Evolutionary conservation across 2,113 vertebrate genomes (phyloP).

Genomic region (Merops nubicus): DNA sequence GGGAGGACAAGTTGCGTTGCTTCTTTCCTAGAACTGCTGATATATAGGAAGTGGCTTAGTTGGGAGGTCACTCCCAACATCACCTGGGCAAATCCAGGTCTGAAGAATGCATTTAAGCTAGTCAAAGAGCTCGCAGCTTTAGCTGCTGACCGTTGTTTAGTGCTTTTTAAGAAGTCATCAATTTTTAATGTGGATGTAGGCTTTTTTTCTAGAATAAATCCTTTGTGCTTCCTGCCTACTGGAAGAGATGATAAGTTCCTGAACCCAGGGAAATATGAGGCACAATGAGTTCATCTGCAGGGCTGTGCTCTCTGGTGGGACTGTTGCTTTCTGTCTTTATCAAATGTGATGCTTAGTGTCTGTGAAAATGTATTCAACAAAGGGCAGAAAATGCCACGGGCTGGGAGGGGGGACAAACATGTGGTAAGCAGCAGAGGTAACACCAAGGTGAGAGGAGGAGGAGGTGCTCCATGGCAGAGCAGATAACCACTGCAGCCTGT

Average conservation of each 20-base stretch:
- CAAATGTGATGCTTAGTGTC: background rate
- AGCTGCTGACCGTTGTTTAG: background rate
- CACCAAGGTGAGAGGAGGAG: background rate
- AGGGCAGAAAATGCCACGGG: background rate
- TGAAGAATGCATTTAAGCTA: background rate
- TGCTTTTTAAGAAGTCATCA: constrained; percentile 18
- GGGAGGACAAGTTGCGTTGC: background rate
- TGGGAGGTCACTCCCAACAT: background rate
- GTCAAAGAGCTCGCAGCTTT: background rate
- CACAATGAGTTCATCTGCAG: background rate
- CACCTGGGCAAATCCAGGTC: background rate
- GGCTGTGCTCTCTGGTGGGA: background rate
- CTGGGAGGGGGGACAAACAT: rapidly evolving
- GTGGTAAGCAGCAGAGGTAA: background rate
- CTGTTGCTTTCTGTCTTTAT: background rate
- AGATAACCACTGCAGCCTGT: background rate
- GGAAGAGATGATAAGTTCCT: background rate
- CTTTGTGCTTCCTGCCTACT: background rate
- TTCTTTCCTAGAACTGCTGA: background rate
- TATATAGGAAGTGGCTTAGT: background rate
- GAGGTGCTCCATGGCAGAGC: background rate
- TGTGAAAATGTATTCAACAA: background rate
- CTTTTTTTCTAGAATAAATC: background rate
- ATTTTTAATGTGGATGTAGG: background rate
- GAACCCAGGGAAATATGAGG: background rate